Conservation (phyloP, 2,888 invertebrate species). For the Nasonovia ribisnigri region DNA sequence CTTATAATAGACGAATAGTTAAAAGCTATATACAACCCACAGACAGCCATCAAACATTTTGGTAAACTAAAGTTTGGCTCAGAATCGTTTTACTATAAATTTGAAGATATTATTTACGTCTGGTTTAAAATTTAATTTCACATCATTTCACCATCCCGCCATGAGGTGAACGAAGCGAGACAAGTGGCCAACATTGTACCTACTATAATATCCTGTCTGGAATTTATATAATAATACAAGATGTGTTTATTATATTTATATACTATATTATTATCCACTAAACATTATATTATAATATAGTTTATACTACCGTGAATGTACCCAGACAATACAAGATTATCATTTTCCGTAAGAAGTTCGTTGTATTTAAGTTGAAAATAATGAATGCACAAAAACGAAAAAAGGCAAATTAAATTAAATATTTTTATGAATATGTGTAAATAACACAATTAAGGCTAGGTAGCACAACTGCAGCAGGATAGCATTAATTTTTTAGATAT, state of each 20-base stretch:
- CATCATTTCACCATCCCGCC: neutral
- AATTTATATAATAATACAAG: neutral
- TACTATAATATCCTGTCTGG: neutral
- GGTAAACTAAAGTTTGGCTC: neutral
- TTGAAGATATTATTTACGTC: neutral
- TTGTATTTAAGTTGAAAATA: neutral
- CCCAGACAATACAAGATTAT: neutral
- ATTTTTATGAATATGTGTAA: constrained; percentile 10
- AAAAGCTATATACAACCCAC: too few species aligned
- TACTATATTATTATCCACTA: neutral
- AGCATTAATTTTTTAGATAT: neutral
- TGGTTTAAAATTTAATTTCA: neutral
- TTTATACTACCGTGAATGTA: neutral
- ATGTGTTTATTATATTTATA: neutral
- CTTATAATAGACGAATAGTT: too few species aligned
- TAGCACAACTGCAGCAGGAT: neutral
- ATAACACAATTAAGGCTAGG: neutral
- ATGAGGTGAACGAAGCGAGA: neutral
- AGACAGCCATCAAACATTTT: neutral
- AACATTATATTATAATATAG: neutral
- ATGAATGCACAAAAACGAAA: neutral
- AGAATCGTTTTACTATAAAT: neutral
- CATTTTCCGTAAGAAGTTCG: neutral
- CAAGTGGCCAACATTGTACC: neutral
- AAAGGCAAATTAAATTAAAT: constrained; percentile 5